Evolutionary conservation across 2,888 invertebrate genomes (phyloP).

Genomic region (Calliphora vomitoria): DNA sequence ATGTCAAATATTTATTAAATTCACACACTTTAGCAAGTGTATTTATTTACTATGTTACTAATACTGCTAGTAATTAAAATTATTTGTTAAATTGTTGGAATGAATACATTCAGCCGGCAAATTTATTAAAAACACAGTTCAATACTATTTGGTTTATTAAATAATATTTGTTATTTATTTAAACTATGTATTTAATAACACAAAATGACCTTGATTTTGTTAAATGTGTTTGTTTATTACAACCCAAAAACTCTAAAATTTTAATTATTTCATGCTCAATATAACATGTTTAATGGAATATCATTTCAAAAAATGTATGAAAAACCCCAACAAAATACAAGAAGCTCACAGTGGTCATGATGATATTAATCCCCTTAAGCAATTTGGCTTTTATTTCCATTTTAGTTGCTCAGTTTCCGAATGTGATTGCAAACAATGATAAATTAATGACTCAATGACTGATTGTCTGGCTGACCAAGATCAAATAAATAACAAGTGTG

Average conservation of each 20-base stretch:
- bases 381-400: background rate
- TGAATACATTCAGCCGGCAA: background rate
- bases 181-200: slow-evolving; percentile 30
- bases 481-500: slow-evolving; percentile 4
- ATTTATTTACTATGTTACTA: background rate
- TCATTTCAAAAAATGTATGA: slow-evolving; percentile 28
- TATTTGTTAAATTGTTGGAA: slow-evolving; percentile 4
- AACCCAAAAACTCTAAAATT: slow-evolving; percentile 1
- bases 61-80: background rate
- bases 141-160: background rate
- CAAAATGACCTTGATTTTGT: slow-evolving; percentile 53
- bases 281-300: slow-evolving; percentile 34
- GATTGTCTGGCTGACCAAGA: background rate
- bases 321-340: background rate
- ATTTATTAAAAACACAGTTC: background rate
- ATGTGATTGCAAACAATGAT: slow-evolving; percentile 6
- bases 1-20: background rate
- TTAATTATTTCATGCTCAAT: slow-evolving; percentile 47
- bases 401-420: background rate
- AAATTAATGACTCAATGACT: slow-evolving; percentile 23
- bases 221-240: background rate
- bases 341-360: background rate
- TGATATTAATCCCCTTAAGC: background rate
- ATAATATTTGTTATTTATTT: slow-evolving; percentile 1
- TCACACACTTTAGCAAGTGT: background rate